phyloP scores from a whole-genome alignment of 2,888 invertebrate species.

The Thecocarcelia acutangulata region DNA sequence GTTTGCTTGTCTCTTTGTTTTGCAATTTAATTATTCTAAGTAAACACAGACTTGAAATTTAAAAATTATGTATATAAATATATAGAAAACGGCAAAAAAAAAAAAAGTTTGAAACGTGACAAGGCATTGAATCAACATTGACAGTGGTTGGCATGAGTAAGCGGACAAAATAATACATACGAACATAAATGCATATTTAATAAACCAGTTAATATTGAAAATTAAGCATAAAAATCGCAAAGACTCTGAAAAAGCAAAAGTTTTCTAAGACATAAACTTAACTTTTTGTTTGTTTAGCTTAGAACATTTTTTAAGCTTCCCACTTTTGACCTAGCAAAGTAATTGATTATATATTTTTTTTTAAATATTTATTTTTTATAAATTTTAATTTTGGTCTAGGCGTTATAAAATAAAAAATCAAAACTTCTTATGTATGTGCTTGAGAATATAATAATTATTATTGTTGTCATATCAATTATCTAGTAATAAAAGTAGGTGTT shows the following conservation, averaged over 20 bases:
- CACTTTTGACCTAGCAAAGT: constrained; percentile 49
- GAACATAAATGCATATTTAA: constrained; percentile 38
- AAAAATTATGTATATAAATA: constrained; percentile 54
- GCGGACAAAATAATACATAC: constrained; percentile 49
- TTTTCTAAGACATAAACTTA: neutral
- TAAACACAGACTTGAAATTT: neutral
- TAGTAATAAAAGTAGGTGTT: constrained; percentile 13
- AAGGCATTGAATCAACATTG: constrained; percentile 36
- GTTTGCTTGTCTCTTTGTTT: neutral
- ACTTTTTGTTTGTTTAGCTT: neutral
- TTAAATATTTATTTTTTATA: neutral
- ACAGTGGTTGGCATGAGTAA: constrained; percentile 2
- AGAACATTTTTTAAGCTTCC: constrained; percentile 20
- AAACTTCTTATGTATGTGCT: neutral
- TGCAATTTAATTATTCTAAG: constrained; percentile 7
- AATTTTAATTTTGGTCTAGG: constrained; percentile 43
- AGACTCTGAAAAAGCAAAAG: neutral
- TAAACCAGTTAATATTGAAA: constrained; percentile 26
- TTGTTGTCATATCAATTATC: neutral
- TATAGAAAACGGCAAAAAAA: neutral
- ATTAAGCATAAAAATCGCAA: neutral
- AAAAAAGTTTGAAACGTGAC: constrained; percentile 57
- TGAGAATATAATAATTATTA: neutral
- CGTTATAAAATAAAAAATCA: constrained; percentile 15
- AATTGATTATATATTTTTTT: constrained; percentile 14